These are phyloP conservation scores for Spodoptera littoralis DNA, from an alignment of 2,888 invertebrate species.

Conservation along the genomic window DNA sequence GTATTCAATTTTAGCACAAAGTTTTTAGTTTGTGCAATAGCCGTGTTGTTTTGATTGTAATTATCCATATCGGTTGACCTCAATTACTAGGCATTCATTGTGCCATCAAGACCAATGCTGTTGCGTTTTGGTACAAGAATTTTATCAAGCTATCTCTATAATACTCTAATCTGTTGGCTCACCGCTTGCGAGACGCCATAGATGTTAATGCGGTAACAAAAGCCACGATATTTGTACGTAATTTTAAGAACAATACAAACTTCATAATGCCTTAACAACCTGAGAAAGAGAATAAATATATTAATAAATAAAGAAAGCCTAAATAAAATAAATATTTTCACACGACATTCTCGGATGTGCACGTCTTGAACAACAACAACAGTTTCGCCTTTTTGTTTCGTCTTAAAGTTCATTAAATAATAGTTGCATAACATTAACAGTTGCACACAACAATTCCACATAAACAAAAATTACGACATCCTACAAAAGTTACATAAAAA, in stretches of 20 bases:
- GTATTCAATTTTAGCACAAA: no score
- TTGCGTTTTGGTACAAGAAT: constrained; percentile 36
- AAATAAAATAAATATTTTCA: constrained; percentile 32
- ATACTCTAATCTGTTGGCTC: constrained; percentile 40
- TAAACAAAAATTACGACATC: constrained; percentile 72
- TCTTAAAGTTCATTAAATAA: constrained; percentile 53
- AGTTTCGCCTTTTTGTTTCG: constrained; percentile 37
- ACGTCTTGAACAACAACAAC: constrained; percentile 31
- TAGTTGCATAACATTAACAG: constrained; percentile 65
- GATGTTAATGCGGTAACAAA: constrained; percentile 25
- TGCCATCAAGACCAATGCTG: constrained; percentile 14
- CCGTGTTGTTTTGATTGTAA: constrained; percentile 2
- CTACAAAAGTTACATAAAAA: constrained; percentile 69
- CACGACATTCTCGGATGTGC: constrained; percentile 16
- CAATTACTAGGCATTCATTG: constrained; percentile 19
- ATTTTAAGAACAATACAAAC: constrained; percentile 23
- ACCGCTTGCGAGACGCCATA: constrained; percentile 18
- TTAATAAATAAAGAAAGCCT: constrained; percentile 34
- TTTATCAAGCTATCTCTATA: constrained; percentile 42
- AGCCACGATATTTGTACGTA: constrained; percentile 18
- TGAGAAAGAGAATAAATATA: constrained; percentile 18
- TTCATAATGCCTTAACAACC: constrained; percentile 8
- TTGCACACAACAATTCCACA: constrained; percentile 63
- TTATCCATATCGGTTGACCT: constrained; percentile 18
- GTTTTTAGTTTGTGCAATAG: neutral